These are phyloP conservation scores for Acrossocheilus fasciatus DNA, from an alignment of 2,797 vertebrate genomes.

Conservation along the genomic window DNA sequence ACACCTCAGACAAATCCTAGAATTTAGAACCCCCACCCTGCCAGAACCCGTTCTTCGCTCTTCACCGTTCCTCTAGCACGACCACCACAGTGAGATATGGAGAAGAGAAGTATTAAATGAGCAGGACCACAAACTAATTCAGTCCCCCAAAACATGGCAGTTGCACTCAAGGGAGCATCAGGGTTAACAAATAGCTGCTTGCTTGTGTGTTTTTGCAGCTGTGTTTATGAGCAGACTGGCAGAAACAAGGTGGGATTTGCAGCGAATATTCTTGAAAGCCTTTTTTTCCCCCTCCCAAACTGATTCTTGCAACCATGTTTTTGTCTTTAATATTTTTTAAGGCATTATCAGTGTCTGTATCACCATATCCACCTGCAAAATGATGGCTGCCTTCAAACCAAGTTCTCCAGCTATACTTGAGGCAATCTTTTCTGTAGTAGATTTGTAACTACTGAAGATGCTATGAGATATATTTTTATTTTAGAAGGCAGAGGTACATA, in stretches of 20 bases:
- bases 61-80: constrained; percentile 51
- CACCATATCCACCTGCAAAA: constrained; percentile 2
- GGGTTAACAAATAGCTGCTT: constrained; percentile 64
- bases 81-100: constrained; percentile 22
- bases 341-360: neutral
- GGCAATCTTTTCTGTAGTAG: constrained; percentile 40
- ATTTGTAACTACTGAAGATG: constrained; percentile 44
- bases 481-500: constrained; percentile 24
- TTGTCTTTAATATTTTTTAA: neutral
- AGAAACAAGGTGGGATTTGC: neutral
- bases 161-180: constrained; percentile 72
- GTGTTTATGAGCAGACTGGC: constrained; percentile 12
- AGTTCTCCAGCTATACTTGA: constrained; percentile 34
- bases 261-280: neutral
- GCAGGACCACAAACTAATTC: constrained; percentile 27
- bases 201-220: constrained; percentile 18
- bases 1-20: constrained; percentile 68
- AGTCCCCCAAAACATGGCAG: constrained; percentile 54
- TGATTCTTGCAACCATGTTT: neutral
- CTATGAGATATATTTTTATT: constrained; percentile 35
- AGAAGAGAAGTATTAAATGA: constrained; percentile 19
- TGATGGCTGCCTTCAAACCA: constrained; percentile 27
- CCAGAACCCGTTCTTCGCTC: constrained; percentile 45
- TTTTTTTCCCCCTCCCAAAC: constrained; percentile 4
- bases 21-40: constrained; percentile 45